phyloP scores from a whole-genome alignment of 1,140 invertebrate species.

The Nebria ingens region DNA sequence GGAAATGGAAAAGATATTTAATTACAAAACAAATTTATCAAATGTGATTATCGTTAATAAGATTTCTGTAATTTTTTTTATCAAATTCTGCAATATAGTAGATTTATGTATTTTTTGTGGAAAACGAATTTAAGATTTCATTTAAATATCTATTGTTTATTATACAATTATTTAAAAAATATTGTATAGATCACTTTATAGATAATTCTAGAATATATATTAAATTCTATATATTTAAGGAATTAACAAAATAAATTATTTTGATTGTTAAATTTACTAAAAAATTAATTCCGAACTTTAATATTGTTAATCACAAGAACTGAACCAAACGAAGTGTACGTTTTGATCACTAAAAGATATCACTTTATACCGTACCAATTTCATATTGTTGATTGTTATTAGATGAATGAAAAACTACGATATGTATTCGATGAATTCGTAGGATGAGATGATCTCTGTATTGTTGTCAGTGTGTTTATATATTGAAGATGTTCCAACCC shows the following conservation, averaged over 20 bases:
- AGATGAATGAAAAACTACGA: too few relatives aligned
- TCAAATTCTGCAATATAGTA: too few relatives aligned
- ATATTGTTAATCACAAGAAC: background rate
- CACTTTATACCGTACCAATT: background rate
- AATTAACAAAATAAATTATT: background rate
- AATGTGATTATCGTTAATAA: too few relatives aligned
- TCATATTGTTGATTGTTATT: background rate
- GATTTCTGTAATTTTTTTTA: too few relatives aligned
- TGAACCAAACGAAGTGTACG: background rate
- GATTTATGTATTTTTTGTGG: too few relatives aligned
- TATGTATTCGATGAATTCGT: background rate
- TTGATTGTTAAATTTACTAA: background rate
- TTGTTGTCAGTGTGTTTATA: background rate
- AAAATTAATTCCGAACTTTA: background rate
- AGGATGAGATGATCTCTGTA: background rate
- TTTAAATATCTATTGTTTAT: too few relatives aligned
- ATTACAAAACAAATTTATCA: too few relatives aligned
- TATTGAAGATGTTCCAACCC: conserved; percentile 2
- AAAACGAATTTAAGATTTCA: too few relatives aligned
- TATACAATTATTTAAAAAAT: too few relatives aligned
- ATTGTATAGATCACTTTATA: background rate
- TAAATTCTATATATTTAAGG: background rate
- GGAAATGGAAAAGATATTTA: too few relatives aligned
- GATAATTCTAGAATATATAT: background rate
- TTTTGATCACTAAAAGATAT: background rate